Base-by-base conservation (phyloP, 37 sponge, comb jelly and placozoan genomes). In the Petrosia ficiformis region DNA sequence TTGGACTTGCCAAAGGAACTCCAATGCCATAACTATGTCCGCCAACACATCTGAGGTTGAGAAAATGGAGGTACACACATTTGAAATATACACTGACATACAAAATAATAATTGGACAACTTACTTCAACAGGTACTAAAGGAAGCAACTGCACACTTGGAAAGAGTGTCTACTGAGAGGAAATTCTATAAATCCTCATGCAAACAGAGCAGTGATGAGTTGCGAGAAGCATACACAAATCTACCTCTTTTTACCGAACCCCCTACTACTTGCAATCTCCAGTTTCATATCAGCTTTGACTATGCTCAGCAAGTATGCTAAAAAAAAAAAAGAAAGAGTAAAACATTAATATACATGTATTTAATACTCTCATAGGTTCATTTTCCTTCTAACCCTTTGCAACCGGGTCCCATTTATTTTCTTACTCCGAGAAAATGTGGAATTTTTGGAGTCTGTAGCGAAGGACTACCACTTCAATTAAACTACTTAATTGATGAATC, bases 401-500 rank as follows among this genome's bases (percentile, higher is more conserved):
- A 80, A 24, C 73, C 73, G 24, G 81, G 81, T 21, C 81, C 81
- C 33, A 22, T 72, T 1, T 80, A 60, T 72, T 80, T 80, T 41
- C 34, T 39, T 60, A 40, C 66, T 1, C 72, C 81, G 6, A 41
- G 73, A 26, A 83, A 83, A 39, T 83, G 77, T 40, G 54, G 44
- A 58, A 75, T 75, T 4, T 75, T 83, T 68, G 84, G 71, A 3
- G 63, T 83, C 1, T 67, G 71, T 19, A 39, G 48, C 59, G 77
- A 83, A 38, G 75, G 31, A 6, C 2, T 32, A 2, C 28, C n/a
- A n/a, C n/a, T n/a, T n/a, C n/a, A n/a, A n/a, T n/a, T n/a, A n/a
- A n/a, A n/a, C n/a, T n/a, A n/a, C 57, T 43, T 82, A 2, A 82
- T 82, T 37, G 75, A 82, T 66, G 75, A 75, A 68, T 33, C 70